Base-by-base conservation (phyloP, 2,888 invertebrate species). In the Callyntrura sp. region DNA sequence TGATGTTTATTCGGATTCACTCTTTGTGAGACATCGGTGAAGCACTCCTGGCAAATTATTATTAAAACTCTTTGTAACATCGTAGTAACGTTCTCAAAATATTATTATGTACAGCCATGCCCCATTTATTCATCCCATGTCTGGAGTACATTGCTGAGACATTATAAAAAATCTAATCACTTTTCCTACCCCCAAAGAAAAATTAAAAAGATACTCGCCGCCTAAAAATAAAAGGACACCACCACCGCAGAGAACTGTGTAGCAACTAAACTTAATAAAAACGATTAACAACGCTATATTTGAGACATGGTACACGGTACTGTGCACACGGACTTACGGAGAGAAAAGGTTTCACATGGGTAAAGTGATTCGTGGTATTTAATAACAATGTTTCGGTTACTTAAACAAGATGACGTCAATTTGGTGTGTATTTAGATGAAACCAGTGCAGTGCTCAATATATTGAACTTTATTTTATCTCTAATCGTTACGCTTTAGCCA, bases 381-480 rank as follows among this genome's bases (percentile, higher is more conserved):
- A 35, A 60, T 51, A 57, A 35, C 35, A 60, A 60, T 35, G 86
- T 57, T 43, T 62, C 25, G 62, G 51, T 81, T 55, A 55, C 68
- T 73, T 73, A 17, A 79, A 78, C 11, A 28, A 70, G 78, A 70
- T 90, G 85, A 88, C 88, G 88, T 88, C 83, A 88, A 76, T 70
- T 48, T 70, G 43, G 17, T 70, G 70, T 43, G 43, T 17, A 9
- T 70, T 70, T 17, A 51, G 83, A 88, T 88, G 84, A 88, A 88
- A 76, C 65, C 65, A 65, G 83, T 88, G 76, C 62, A 65, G 83
- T 88, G 76, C 62, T 76, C 85, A 85, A 85, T 85, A 85, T 73
- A 84, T 88, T 88, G 83, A 78, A 43, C 88, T 78, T 88, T 88
- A 88, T 84, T 17, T 17, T 51, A 88, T 78, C 43, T 73, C 76